These are phyloP conservation scores for Diarsia rubi DNA, from an alignment of 2,888 invertebrate genomes.

Conservation along the genomic window DNA sequence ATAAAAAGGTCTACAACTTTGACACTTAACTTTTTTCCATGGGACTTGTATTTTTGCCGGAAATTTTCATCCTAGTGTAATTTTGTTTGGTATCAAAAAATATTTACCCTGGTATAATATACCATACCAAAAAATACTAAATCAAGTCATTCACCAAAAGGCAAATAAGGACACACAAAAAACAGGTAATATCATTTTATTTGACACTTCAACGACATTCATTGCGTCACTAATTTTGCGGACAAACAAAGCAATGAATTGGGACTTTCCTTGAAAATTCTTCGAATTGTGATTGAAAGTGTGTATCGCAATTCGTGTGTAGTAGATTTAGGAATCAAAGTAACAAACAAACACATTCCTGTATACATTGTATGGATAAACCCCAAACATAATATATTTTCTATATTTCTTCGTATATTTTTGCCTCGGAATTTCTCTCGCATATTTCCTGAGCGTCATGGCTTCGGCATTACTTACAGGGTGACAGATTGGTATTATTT, in stretches of 20 bases:
- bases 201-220: not conserved
- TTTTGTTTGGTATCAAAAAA: too few species aligned
- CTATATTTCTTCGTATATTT: slow-evolving; percentile 26
- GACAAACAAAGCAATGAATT: not conserved
- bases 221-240: not conserved
- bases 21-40: too few species aligned
- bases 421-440: slow-evolving; percentile 20
- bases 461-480: slow-evolving; percentile 26
- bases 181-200: not conserved
- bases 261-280: not conserved
- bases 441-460: slow-evolving; percentile 20
- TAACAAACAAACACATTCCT: not conserved
- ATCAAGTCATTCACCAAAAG: not conserved
- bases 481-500: slow-evolving; percentile 51
- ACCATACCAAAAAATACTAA: too few species aligned
- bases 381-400: not conserved
- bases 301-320: not conserved
- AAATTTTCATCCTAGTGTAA: too few species aligned
- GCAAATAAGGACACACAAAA: not conserved
- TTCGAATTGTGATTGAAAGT: not conserved
- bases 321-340: not conserved
- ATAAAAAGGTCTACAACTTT: too few species aligned
- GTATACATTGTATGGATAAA: not conserved
- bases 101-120: too few species aligned
- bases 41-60: too few species aligned